Base-by-base conservation (phyloP, 1,140 invertebrate species). In the Calephelis virginiensis region DNA sequence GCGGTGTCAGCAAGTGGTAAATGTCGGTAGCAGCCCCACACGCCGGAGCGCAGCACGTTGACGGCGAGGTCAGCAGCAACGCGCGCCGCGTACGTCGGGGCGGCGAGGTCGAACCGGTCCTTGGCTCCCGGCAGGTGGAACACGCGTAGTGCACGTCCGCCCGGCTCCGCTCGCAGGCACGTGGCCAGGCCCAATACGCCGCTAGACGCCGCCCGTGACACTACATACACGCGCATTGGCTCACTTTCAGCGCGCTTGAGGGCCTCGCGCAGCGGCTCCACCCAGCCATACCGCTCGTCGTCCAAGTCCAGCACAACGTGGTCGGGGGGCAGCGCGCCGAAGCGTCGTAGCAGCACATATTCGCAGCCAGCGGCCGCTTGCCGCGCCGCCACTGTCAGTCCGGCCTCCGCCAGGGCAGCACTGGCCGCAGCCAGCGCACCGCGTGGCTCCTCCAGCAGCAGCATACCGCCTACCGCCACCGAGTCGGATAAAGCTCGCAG, bases 131-230 rank as follows among this genome's bases (percentile, higher is more conserved):
- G 94, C n/a, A 96, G 92, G 69, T 94, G 95, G 8, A 95, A 91
- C 11, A 95, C 92, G 77, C 97, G 94, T 10, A 97, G 90, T 75
- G 94, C 94, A 59, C 93, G 89, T 61, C 97, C 97, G 61, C 96
- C 96, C 9, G 94, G 92, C 91, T 99, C 98, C 74, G 94, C 93
- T 75, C 95, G 95, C 49, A 99, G 91, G 84, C 98, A 99, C 74
- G 97, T 98, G 64, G 96, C 94, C 71, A 99, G 88, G 56, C 98
- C 98, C 60, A 98, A 89, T 37, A 98, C 92, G 64, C 98, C 98
- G 82, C 92, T 95, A 61, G 45, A 59, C 1, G 71, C 49, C 28
- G 72, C 64, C 56, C 79, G 76, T 68, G 81, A 93, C n/a, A 96
- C 93, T 8, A 97, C 82, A 78, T 97, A 94, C 46, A 97, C 91